Percentiles rank a stretch among this genome's conserved stretches.
Conservation (phyloP, 2,113 vertebrate species). For the Xenotilapia caudafasciata region DNA sequence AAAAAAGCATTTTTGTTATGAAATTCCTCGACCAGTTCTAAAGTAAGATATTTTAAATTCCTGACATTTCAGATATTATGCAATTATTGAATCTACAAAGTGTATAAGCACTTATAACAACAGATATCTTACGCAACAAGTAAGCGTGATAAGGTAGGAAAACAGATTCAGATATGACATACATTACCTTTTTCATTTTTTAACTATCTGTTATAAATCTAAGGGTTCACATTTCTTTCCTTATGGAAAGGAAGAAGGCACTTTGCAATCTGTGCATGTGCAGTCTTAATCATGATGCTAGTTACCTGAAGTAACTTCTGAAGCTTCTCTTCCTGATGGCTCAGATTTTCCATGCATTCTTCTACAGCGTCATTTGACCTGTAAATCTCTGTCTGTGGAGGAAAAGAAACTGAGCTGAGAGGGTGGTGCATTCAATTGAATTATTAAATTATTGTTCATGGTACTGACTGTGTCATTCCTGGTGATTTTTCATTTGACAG, state of each 20-base stretch:
- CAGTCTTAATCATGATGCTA: neutral
- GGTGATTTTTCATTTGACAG: constrained; percentile 54
- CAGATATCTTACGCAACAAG: neutral
- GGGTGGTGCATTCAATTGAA: neutral
- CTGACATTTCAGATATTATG: neutral
- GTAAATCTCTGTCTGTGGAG: neutral
- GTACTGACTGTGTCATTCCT: neutral
- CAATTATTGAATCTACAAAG: neutral
- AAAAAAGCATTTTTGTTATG: neutral
- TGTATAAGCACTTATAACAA: neutral
- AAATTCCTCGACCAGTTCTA: neutral
- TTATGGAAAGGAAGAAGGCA: neutral
- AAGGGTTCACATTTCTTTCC: neutral
- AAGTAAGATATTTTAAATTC: neutral
- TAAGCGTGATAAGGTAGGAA: neutral
- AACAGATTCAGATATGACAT: neutral
- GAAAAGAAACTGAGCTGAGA: neutral
- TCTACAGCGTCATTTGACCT: neutral
- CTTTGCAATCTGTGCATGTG: neutral
- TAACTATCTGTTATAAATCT: neutral
- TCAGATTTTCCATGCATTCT: neutral
- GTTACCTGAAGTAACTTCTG: neutral
- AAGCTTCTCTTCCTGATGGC: neutral
- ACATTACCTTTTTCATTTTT: neutral
- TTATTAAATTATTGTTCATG: neutral